Conservation (phyloP, 2,113 vertebrate genomes). For the Clarias batrachus region DNA sequence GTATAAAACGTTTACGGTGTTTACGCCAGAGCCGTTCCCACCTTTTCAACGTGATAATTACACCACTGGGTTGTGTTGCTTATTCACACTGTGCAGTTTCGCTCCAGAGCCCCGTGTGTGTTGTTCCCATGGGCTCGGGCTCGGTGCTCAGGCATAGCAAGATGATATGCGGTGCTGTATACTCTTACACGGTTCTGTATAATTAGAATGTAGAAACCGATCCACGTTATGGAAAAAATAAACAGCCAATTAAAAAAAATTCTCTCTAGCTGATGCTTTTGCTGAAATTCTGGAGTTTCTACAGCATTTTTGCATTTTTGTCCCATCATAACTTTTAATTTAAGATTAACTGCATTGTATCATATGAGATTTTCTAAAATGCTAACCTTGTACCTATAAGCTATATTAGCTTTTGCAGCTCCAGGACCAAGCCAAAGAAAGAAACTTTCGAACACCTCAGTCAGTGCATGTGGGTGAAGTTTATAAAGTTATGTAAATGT, state of each 20-base stretch:
- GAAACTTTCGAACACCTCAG: too few relatives aligned
- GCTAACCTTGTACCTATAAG: not conserved
- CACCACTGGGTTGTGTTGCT: slow-evolving; percentile 8
- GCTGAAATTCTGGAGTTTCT: too few relatives aligned
- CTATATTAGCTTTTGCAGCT: not conserved
- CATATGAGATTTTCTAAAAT: not conserved
- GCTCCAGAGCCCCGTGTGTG: not conserved
- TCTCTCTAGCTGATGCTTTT: too few relatives aligned
- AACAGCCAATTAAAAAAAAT: not conserved
- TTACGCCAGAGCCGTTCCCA: not conserved
- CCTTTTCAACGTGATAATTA: slow-evolving; percentile 20
- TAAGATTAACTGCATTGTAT: too few relatives aligned
- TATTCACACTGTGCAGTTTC: not conserved
- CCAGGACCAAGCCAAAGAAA: not conserved
- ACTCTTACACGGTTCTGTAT: not conserved
- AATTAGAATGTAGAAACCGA: not conserved
- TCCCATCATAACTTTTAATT: not conserved
- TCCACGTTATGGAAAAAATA: not conserved
- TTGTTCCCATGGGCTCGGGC: slow-evolving; percentile 2
- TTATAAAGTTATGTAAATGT: too few relatives aligned
- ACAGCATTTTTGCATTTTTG: too few relatives aligned
- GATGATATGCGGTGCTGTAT: not conserved
- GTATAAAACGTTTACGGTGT: slow-evolving; percentile 27
- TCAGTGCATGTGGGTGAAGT: too few relatives aligned
- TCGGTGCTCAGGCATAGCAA: slow-evolving; percentile 5